Conservation (phyloP, 2,113 vertebrate genomes). For the Pomatostomus ruficeps region DNA sequence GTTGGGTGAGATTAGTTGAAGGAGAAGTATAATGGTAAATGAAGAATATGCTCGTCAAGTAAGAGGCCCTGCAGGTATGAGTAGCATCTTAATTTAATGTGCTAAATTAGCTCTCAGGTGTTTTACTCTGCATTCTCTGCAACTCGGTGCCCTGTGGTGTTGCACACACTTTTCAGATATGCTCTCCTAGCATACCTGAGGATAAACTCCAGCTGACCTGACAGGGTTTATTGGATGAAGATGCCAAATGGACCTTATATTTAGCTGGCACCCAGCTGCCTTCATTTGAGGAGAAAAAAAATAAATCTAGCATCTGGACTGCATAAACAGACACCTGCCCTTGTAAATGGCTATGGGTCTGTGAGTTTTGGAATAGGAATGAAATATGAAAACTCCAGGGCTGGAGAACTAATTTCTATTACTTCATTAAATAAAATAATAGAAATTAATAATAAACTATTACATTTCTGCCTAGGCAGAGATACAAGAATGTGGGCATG, state of each 20-base stretch:
- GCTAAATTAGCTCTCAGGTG: neutral
- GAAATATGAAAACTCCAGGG: neutral
- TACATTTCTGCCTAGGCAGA: neutral
- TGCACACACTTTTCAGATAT: neutral
- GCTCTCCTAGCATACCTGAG: neutral
- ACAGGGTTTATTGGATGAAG: neutral
- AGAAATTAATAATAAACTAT: too few species aligned
- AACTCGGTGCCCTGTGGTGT: neutral
- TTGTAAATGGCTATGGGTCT: neutral
- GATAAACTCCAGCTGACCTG: neutral
- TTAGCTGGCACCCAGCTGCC: neutral
- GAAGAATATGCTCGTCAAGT: neutral
- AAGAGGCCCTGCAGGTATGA: neutral
- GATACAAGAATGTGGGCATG: rapidly evolving
- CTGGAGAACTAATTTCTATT: too few species aligned
- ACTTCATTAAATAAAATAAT: too few species aligned
- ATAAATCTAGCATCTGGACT: neutral
- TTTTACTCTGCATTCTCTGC: neutral
- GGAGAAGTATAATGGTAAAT: neutral
- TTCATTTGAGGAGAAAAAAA: neutral
- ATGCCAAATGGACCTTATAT: neutral
- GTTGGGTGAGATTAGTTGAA: neutral
- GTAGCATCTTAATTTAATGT: neutral
- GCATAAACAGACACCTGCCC: neutral
- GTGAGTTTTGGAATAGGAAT: neutral